phyloP scores from a whole-genome alignment of 1,140 invertebrate genomes.

The Condylostylus longicornis region DNA sequence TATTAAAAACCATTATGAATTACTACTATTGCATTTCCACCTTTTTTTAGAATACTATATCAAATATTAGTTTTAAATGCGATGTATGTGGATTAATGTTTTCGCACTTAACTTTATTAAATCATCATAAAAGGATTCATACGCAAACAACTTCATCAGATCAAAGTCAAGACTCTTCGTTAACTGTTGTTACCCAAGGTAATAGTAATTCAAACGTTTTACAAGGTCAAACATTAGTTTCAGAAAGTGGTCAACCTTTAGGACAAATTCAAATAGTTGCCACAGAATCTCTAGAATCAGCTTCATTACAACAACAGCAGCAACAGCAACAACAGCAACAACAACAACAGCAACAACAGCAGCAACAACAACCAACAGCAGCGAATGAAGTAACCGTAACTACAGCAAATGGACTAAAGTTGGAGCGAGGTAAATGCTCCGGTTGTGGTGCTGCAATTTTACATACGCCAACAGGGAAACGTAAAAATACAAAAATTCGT shows the following conservation, averaged over 20 bases:
- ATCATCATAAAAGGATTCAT: conserved; percentile 68
- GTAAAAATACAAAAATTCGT: conserved; percentile 42
- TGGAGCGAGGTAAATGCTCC: conserved; percentile 36
- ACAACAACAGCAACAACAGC: conserved; percentile 12
- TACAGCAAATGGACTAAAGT: conserved; percentile 5
- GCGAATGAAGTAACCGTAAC: conserved; percentile 23
- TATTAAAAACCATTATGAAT: background rate
- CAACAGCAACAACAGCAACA: conserved; percentile 21
- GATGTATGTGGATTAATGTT: conserved; percentile 72
- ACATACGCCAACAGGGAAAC: conserved; percentile 37
- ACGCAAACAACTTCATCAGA: too few relatives aligned
- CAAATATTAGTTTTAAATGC: conserved; percentile 69
- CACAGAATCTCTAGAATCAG: conserved; percentile 35
- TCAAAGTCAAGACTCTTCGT: too few relatives aligned
- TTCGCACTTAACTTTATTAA: conserved; percentile 56
- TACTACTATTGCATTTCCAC: background rate
- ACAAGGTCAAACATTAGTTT: conserved; percentile 33
- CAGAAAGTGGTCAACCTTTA: conserved; percentile 26
- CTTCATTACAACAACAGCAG: conserved; percentile 23
- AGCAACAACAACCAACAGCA: conserved; percentile 13
- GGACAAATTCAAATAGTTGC: conserved; percentile 44
- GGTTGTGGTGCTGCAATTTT: conserved; percentile 39
- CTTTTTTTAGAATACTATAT: conserved; percentile 47
- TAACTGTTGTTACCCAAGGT: conserved; percentile 17
- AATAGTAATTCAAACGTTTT: conserved; percentile 33